Evolutionary conservation across 2,113 vertebrate species (phyloP).

Genomic region (Eolophus roseicapilla): DNA sequence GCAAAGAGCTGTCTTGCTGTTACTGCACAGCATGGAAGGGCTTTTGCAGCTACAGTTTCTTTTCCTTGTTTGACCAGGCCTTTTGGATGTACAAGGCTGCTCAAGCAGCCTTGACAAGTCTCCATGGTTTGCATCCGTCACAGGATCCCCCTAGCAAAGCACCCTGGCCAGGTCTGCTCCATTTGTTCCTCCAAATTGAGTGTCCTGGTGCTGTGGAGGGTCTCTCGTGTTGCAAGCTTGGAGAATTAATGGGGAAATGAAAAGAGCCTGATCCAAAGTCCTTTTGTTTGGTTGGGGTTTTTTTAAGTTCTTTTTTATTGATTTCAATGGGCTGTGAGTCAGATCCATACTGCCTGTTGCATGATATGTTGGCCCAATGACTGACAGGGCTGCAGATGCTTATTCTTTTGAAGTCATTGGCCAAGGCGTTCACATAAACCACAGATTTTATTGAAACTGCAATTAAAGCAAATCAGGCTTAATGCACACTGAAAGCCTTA

Average conservation of each 20-base stretch:
- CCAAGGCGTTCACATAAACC: constrained; percentile 69
- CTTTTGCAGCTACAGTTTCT: not conserved
- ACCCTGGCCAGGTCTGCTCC: not conserved
- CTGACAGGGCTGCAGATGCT: constrained; percentile 36
- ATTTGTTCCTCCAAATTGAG: not conserved
- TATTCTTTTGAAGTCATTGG: constrained; percentile 43
- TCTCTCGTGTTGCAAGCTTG: not conserved
- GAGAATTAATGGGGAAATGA: not conserved
- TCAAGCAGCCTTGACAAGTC: rapidly evolving
- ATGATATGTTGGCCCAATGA: constrained; percentile 32
- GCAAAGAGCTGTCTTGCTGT: not conserved
- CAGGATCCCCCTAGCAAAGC: not conserved
- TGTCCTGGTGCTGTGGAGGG: rapidly evolving
- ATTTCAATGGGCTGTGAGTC: not conserved
- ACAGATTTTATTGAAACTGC: constrained; percentile 76
- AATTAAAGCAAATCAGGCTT: constrained; percentile 78
- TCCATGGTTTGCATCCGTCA: not conserved
- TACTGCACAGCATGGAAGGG: not conserved
- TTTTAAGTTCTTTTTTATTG: not conserved
- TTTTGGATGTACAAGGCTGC: not conserved
- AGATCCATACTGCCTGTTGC: constrained; percentile 26
- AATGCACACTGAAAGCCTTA: constrained; percentile 68
- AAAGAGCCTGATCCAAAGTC: not conserved
- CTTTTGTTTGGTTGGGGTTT: not conserved
- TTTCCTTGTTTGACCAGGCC: not conserved